phyloP scores from a whole-genome alignment of 2,113 vertebrate species.

The Agapornis roseicollis region DNA sequence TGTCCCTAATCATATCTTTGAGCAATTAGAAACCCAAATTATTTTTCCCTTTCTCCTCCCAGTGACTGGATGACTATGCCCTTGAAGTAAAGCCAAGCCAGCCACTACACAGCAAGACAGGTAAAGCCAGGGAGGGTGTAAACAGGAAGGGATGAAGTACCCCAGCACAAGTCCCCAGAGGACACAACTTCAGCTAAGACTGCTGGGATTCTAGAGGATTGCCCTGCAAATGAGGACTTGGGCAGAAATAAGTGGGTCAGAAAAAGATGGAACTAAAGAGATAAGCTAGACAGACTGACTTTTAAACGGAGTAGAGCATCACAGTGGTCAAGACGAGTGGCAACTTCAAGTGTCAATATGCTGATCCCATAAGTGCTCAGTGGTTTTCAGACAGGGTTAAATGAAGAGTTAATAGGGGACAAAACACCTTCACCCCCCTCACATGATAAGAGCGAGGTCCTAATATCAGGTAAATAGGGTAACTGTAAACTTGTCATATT shows the following conservation, averaged over 20 bases:
- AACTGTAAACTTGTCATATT: not conserved
- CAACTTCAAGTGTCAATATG: not conserved
- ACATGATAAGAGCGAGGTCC: not conserved
- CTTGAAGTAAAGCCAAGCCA: not conserved
- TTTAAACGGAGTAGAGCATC: not conserved
- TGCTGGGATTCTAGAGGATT: not conserved
- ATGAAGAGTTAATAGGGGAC: too few relatives aligned
- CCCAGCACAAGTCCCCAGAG: fast-evolving
- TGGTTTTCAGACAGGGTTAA: not conserved
- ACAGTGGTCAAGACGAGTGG: not conserved
- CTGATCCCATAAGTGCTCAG: fast-evolving
- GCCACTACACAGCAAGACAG: not conserved
- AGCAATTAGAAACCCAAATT: conserved; percentile 17
- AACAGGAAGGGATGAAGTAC: not conserved
- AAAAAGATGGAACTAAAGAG: not conserved
- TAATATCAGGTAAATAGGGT: not conserved
- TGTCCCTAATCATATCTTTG: not conserved
- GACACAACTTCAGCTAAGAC: not conserved
- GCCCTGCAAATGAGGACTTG: not conserved
- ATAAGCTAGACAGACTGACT: not conserved
- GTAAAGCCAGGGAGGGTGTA: not conserved
- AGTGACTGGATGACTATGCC: not conserved
- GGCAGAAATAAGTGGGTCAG: not conserved
- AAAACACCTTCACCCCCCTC: not conserved
- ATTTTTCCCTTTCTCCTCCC: not conserved